These are phyloP conservation scores for Cephalotes varians DNA, from an alignment of 2,888 invertebrate genomes.

Conservation along the genomic window DNA sequence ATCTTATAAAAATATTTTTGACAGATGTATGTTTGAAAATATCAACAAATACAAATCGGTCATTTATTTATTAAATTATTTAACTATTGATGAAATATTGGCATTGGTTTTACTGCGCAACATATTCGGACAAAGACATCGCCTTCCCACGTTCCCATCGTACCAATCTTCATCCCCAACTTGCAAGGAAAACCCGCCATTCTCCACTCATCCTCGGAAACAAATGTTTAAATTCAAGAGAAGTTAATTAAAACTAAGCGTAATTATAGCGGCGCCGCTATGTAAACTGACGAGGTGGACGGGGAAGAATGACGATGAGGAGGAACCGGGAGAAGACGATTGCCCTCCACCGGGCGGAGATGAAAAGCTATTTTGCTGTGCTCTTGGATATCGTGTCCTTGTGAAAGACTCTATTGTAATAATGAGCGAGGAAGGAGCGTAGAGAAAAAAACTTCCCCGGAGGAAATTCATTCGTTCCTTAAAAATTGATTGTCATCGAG, in stretches of 20 bases:
- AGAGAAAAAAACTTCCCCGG: slow-evolving; percentile 36
- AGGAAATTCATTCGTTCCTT: slow-evolving; percentile 57
- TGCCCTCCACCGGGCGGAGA: slow-evolving; percentile 64
- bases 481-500: slow-evolving; percentile 62
- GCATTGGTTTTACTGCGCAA: slow-evolving; percentile 4
- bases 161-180: slow-evolving; percentile 61
- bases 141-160: slow-evolving; percentile 31
- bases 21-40: neutral
- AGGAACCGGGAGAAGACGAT: slow-evolving; percentile 50
- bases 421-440: slow-evolving; percentile 55
- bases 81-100: slow-evolving; percentile 3
- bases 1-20: neutral
- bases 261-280: slow-evolving; percentile 78
- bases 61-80: neutral
- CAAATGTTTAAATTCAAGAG: slow-evolving; percentile 80
- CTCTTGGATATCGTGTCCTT: slow-evolving; percentile 68
- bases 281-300: slow-evolving; percentile 73
- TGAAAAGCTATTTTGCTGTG: slow-evolving; percentile 70
- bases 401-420: slow-evolving; percentile 71
- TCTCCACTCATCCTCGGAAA: slow-evolving; percentile 72
- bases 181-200: slow-evolving; percentile 50
- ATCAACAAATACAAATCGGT: neutral
- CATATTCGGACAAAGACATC: slow-evolving; percentile 61
- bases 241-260: slow-evolving; percentile 82
- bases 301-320: slow-evolving; percentile 35